Conservation (phyloP, 2,888 invertebrate genomes). For the Eupeodes latifasciatus region DNA sequence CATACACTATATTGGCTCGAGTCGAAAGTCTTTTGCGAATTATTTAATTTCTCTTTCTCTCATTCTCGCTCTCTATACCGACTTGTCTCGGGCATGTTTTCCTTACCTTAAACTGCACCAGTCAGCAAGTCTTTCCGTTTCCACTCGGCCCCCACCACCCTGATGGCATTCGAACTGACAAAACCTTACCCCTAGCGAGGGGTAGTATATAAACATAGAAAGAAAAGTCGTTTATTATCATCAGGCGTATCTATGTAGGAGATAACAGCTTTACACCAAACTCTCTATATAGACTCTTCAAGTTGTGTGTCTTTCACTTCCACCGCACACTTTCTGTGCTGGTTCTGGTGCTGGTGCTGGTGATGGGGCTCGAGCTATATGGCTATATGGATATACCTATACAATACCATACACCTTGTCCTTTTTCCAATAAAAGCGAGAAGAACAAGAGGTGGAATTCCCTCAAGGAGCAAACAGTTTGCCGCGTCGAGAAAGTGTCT, state of each 20-base stretch:
- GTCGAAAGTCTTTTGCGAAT: slow-evolving; percentile 51
- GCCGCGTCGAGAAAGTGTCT: slow-evolving; percentile 68
- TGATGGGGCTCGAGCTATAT: too few relatives aligned
- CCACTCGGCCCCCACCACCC: background rate
- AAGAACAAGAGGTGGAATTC: slow-evolving; percentile 24
- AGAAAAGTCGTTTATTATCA: slow-evolving; percentile 76
- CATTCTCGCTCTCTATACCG: background rate
- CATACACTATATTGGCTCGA: slow-evolving; percentile 24
- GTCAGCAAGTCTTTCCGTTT: slow-evolving; percentile 69
- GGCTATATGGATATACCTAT: too few relatives aligned
- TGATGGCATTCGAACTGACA: slow-evolving; percentile 12
- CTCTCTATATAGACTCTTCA: slow-evolving; percentile 64
- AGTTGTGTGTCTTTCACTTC: slow-evolving; percentile 65
- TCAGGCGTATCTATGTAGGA: slow-evolving; percentile 72
- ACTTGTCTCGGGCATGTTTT: slow-evolving; percentile 58
- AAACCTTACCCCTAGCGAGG: slow-evolving; percentile 5
- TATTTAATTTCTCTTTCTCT: slow-evolving; percentile 45
- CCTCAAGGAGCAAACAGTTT: slow-evolving; percentile 67
- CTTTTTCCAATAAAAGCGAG: background rate
- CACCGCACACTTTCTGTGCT: background rate
- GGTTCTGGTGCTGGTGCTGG: too few relatives aligned
- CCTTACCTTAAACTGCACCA: slow-evolving; percentile 67
- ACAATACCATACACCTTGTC: background rate
- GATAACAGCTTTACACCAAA: slow-evolving; percentile 74
- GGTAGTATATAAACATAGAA: slow-evolving; percentile 39